Evolutionary conservation across 2,113 vertebrate genomes (phyloP).

Genomic region (Neomonachus schauinslandi): DNA sequence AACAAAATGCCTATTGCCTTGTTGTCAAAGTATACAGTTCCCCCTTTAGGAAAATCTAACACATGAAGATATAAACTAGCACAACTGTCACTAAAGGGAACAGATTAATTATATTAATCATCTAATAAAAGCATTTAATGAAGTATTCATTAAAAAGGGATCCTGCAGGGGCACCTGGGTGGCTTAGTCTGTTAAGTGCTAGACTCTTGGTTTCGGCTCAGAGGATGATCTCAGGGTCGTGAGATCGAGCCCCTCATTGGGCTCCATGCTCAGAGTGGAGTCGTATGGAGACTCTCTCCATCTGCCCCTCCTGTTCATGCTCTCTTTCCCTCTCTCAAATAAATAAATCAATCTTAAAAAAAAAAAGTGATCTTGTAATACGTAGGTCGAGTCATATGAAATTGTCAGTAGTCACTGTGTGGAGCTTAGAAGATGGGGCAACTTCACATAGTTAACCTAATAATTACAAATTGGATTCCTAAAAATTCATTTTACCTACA

Average conservation of each 20-base stretch:
- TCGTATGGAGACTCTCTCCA: too few species aligned
- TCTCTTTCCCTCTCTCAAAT: background rate
- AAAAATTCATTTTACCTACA: background rate
- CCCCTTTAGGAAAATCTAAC: background rate
- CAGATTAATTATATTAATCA: background rate
- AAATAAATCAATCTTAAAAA: background rate
- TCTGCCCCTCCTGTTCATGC: background rate
- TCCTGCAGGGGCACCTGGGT: background rate
- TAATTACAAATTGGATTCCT: background rate
- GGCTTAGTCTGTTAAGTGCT: background rate
- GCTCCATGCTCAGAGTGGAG: background rate
- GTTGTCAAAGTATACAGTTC: background rate
- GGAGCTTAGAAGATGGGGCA: background rate
- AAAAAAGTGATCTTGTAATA: background rate
- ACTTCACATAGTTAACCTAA: background rate
- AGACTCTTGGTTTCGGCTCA: background rate
- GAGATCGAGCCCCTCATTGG: too few species aligned
- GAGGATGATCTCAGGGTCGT: background rate
- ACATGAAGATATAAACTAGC: background rate
- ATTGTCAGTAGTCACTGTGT: background rate
- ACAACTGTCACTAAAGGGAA: background rate
- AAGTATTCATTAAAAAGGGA: background rate
- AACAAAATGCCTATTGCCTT: background rate
- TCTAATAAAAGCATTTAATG: background rate
- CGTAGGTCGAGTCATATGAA: constrained; percentile 25